phyloP scores from a whole-genome alignment of 2,888 invertebrate genomes.

The Drosophila robusta region DNA sequence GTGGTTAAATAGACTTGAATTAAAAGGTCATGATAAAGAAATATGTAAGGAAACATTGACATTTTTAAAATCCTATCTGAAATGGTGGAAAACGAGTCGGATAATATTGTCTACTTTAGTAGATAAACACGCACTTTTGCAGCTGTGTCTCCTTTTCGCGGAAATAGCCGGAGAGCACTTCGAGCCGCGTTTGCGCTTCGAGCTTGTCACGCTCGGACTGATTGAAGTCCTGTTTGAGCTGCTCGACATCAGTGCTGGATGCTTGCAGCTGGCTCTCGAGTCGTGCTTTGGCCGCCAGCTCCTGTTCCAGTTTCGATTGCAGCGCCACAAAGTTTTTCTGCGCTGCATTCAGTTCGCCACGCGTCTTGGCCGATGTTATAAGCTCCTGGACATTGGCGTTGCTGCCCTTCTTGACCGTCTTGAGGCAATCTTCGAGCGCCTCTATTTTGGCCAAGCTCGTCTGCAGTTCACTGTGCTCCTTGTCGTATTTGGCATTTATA shows the following conservation, averaged over 20 bases:
- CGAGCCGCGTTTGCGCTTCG: conserved; percentile 93
- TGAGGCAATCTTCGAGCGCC: conserved; percentile 86
- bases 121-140: conserved; percentile 91
- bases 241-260: conserved; percentile 86
- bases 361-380: conserved; percentile 87
- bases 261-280: conserved; percentile 85
- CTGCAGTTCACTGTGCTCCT: conserved; percentile 80
- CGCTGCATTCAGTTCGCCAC: conserved; percentile 87
- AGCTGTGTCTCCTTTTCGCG: conserved; percentile 95
- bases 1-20: no score
- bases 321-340: conserved; percentile 86
- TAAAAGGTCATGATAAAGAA: no score
- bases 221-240: conserved; percentile 87
- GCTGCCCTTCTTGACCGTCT: conserved; percentile 84
- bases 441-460: conserved; percentile 83
- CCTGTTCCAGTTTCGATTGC: conserved; percentile 85
- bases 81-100: no score
- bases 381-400: conserved; percentile 85
- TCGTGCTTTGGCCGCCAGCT: conserved; percentile 85
- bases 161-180: conserved; percentile 95
- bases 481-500: conserved; percentile 75
- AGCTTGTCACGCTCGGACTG: conserved; percentile 89
- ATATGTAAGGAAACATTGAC: no score
- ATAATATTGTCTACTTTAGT: no score
- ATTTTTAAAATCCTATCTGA: no score